A percentile compares a stretch with the other conserved stretches of the same genome.
These are phyloP conservation scores for Diploptera punctata DNA, from an alignment of 2,888 invertebrate species.

Conservation along the genomic window DNA sequence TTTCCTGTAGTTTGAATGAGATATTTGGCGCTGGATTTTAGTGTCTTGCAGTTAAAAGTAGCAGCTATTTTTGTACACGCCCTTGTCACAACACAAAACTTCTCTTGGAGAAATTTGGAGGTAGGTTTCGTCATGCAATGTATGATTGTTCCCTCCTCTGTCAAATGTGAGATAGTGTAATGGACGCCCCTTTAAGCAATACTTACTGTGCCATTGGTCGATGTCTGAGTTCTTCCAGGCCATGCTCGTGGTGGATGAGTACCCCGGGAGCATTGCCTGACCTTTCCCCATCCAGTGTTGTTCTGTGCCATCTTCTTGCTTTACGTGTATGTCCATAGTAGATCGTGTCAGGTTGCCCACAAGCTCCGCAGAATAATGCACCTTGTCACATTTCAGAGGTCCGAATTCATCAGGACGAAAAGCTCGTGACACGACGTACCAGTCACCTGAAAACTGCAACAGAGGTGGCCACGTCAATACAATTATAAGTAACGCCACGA, in stretches of 20 bases:
- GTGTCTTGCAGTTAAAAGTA: too few relatives aligned
- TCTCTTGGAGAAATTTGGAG: too few relatives aligned
- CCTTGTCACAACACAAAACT: too few relatives aligned
- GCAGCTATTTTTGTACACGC: too few relatives aligned
- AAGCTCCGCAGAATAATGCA: not conserved
- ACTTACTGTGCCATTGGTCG: not conserved
- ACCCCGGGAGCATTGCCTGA: not conserved
- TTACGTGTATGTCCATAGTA: not conserved
- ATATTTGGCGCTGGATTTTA: too few relatives aligned
- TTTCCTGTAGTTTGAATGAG: too few relatives aligned
- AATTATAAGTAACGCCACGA: too few relatives aligned
- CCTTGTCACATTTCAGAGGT: not conserved
- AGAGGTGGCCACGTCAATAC: too few relatives aligned
- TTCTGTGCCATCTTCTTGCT: not conserved
- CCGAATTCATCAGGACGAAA: not conserved
- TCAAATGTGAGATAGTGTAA: too few relatives aligned
- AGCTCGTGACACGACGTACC: constrained; percentile 1
- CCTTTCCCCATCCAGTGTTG: not conserved
- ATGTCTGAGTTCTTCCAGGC: not conserved
- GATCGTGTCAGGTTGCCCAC: not conserved
- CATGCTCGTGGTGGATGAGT: not conserved
- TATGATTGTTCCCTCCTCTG: too few relatives aligned
- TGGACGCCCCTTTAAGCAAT: not conserved
- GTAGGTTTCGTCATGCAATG: too few relatives aligned
- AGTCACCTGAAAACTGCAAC: constrained; percentile 18